Base-by-base conservation (phyloP, 2,113 vertebrate genomes). In the Pachypanchax playfairii region DNA sequence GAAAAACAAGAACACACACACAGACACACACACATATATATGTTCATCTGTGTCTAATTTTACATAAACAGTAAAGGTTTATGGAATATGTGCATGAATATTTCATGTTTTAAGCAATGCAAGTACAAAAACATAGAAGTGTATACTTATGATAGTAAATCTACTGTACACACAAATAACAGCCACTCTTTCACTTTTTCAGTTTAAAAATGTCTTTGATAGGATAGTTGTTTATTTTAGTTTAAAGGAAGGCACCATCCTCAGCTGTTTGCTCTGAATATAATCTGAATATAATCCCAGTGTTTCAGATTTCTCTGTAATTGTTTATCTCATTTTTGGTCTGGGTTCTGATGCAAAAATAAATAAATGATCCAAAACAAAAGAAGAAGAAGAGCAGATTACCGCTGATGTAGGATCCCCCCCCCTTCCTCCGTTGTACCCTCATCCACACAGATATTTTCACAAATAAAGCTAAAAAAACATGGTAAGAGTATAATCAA, bases 311-410 rank as follows among this genome's bases (percentile, higher is more conserved):
- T 52, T 49, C 42, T 36, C 56, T 47, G 58, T 36, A 54, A 44
- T 21, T 26, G 48, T 52, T 29, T 56, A 44, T 61, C 39, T 70
- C 2, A 13, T 31, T 53, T 70, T 22, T 48, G 17, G n/a, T 72
- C 33, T 41, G 53, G 22, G 70, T 31, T 70, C 25, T 65, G 8
- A 1, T 0, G 35, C 46, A 26, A 25, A n/a, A n/a, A n/a, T n/a
- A n/a, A n/a, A n/a, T n/a, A n/a, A n/a, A n/a, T n/a, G n/a, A n/a
- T n/a, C 8, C 59, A 36, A 57, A 22, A 61, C 60, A 33, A 50
- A 51, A 33, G 24, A 61, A 31, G n/a, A 65, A 52, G 66, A 74
- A 70, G 38, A 82, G 25, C 21, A 14, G 70, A 82, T 82, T 78
- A 70, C 33, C 38, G 74, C 31, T 24, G 15, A 43, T 26, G 52